phyloP scores from a whole-genome alignment of 2,113 vertebrate genomes.

The Thamnaconus septentrionalis region DNA sequence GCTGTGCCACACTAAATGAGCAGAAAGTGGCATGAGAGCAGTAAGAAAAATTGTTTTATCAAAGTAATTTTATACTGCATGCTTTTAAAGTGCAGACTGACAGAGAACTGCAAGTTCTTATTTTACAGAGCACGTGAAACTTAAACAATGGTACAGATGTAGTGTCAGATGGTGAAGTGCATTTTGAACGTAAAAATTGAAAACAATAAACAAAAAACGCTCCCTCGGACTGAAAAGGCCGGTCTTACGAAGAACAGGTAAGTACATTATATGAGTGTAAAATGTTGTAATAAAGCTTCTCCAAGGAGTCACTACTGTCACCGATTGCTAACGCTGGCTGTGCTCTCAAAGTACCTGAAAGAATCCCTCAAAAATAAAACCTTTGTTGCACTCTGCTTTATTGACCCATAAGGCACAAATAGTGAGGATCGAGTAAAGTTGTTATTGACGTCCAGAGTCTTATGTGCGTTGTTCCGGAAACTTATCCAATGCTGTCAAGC shows the following conservation, averaged over 20 bases:
- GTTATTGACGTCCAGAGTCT: conserved; percentile 47
- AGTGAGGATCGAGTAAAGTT: conserved; percentile 35
- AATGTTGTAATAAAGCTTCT: conserved; percentile 1
- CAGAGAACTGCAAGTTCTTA: too few relatives aligned
- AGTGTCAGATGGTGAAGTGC: too few relatives aligned
- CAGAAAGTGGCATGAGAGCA: too few relatives aligned
- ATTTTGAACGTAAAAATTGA: too few relatives aligned
- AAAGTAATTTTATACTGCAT: too few relatives aligned
- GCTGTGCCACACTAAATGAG: too few relatives aligned
- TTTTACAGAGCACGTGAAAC: too few relatives aligned
- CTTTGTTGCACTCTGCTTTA: conserved; percentile 35
- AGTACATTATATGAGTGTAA: conserved; percentile 7
- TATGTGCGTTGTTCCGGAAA: conserved; percentile 49
- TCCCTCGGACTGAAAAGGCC: not conserved
- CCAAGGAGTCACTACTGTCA: conserved; percentile 19
- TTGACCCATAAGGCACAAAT: conserved; percentile 30
- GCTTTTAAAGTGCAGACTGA: too few relatives aligned
- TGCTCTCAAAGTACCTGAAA: conserved; percentile 11
- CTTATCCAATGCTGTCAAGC: conserved; percentile 59
- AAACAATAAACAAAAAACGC: too few relatives aligned
- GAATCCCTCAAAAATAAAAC: conserved; percentile 29
- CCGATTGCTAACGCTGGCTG: conserved; percentile 21
- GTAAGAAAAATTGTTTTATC: too few relatives aligned
- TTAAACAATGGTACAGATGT: too few relatives aligned
- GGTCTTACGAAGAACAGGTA: conserved; percentile 1